Base-by-base conservation (phyloP, 2,888 invertebrate species). In the Drosophila limbata region DNA sequence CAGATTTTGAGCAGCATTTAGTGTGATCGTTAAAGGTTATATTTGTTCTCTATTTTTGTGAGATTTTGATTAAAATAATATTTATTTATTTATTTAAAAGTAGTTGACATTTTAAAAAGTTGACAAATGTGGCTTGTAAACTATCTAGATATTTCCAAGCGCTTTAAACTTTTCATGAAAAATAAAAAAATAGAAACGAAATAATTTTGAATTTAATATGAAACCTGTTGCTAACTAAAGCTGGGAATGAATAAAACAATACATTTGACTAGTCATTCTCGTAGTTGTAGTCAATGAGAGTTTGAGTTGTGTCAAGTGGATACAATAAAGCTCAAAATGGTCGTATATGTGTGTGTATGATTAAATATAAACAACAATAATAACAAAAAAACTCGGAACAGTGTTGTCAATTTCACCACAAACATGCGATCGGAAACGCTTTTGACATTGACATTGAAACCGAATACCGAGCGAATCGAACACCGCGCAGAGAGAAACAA, bases 371-470 rank as follows among this genome's bases (percentile, higher is more conserved):
- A 64, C 67, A 73, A 33, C 42, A 28, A 45, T 17, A 68, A 57
- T 37, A 40, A 57, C 11, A 6, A 39, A 25, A 47, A 11, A 52
- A 17, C 42, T 57, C 45, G 45, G 25, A 57, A 37, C 28, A 47
- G 44, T 59, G 55, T 62, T 72, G 62, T 66, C 65, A 69, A 73
- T 79, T 83, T 76, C 52, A 56, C 83, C 50, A 73, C 56, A 51
- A 25, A 71, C 88, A 82, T 87, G 86, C 86, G 88, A 82, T 85
- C 73, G 68, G 64, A 83, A 85, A 73, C 69, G 80, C 37, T 66
- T 86, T 86, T 83, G 83, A 83, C 83, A 83, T 83, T 83, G 83
- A 83, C 83, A 83, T 88, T 83, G 83, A 83, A 83, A 83, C 69
- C 33, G 68, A 84, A 72, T 65, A 70, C 67, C 66, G 65, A 67